Base-by-base conservation (phyloP, 1,140 invertebrate species). In the Melanaphis sacchari region DNA sequence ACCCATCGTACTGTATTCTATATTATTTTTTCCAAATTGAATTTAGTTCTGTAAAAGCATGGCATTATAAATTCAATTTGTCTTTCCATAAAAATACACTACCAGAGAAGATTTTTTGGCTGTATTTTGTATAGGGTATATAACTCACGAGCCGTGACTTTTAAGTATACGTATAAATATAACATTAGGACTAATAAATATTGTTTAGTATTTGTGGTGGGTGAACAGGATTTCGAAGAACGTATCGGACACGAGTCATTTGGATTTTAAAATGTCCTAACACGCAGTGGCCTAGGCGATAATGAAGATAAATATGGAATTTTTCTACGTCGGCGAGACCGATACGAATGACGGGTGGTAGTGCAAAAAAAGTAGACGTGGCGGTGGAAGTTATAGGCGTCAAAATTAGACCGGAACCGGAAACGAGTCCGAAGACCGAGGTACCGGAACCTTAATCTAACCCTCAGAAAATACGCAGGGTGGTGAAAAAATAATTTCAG, bases 321-420 rank as follows among this genome's bases (percentile, higher is more conserved):
- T 41, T 91, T 59, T 91, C 38, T 46, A 41, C 38, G 88, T 18
- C 36, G 38, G 9, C 7, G 52, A 24, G 40, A 76, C 40, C 38
- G 15, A 11, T 24, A 43, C 26, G 38, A 84, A 41, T 66, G 11
- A n/a, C 38, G 38, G 81, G n/a, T 8, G 81, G 38, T 40, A 24
- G 40, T 41, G 82, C 38, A 84, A 40, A 54, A 90, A 90, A 41
- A 38, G 38, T 38, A 22, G 38, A 41, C 46, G 89, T 54, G 54
- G 52, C 21, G 89, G 89, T 40, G 22, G 52, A 31, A 41, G 59
- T 43, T 31, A 40, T 84, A 91, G 66, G 66, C 90, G 90, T 91
- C 90, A 91, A 91, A 91, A 91, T 91, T 91, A 46, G 66, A 91
- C 90, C 90, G 90, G 90, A 91, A 91, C 90, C 41, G 90, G 90